Conservation (phyloP, 2,888 invertebrate species). For the Lepetodrilus schrolli region DNA sequence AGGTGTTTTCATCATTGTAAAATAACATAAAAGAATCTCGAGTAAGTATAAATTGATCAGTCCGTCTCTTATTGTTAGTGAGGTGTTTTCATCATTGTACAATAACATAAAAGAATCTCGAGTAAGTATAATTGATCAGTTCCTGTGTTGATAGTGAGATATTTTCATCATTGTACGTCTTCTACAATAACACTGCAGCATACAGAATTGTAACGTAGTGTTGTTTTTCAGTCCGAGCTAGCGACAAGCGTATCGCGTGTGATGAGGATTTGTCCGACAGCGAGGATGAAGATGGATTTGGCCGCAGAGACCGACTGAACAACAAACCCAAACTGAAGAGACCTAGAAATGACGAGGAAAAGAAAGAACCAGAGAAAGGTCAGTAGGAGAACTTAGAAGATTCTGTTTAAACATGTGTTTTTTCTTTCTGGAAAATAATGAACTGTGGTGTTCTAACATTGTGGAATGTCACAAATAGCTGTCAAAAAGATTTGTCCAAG, state of each 20-base stretch:
- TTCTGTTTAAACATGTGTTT: no score
- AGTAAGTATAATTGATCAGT: conserved; percentile 63
- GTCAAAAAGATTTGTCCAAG: no score
- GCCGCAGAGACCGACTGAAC: conserved; percentile 62
- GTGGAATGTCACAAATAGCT: no score
- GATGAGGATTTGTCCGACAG: conserved; percentile 89
- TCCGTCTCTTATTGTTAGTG: not conserved
- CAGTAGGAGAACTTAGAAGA: no score
- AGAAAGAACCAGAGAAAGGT: conserved; percentile 61
- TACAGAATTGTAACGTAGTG: no score
- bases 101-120: conserved; percentile 81
- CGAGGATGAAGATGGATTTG: conserved; percentile 87
- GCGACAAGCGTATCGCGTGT: conserved; percentile 93
- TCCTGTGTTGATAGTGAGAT: not conserved
- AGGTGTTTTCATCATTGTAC: not conserved
- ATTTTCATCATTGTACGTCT: no score
- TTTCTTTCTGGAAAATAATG: no score
- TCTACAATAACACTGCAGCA: no score
- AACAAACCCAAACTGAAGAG: conserved; percentile 68
- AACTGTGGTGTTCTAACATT: no score
- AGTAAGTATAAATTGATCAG: conserved; percentile 61
- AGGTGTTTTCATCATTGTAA: not conserved
- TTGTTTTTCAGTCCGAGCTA: conserved; percentile 76
- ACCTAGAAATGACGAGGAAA: conserved; percentile 57
- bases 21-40: conserved; percentile 81